Evolutionary conservation across 2,797 vertebrate species (phyloP).

Genomic region (Pseudotriccus pelzelni): DNA sequence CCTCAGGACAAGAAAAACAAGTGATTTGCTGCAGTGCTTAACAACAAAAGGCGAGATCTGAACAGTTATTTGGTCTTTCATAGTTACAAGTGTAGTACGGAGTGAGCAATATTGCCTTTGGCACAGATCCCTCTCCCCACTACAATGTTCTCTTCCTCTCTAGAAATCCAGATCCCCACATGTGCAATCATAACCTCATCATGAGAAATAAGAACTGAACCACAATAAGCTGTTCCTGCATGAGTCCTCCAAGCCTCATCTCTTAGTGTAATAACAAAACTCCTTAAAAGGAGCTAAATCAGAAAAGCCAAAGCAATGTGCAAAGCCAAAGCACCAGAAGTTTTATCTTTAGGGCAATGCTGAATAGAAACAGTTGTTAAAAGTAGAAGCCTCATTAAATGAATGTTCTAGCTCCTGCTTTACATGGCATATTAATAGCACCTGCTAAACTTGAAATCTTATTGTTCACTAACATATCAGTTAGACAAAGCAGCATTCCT

Average conservation of each 20-base stretch:
- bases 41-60: background rate
- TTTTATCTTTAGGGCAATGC: background rate
- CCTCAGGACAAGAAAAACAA: constrained; percentile 52
- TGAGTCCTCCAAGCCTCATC: background rate
- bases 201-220: background rate
- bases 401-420: background rate
- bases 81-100: background rate
- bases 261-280: background rate
- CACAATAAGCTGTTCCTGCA: background rate
- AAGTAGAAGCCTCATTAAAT: background rate
- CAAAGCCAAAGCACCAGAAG: background rate
- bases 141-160: background rate
- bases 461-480: background rate
- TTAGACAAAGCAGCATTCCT: background rate
- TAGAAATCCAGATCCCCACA: background rate
- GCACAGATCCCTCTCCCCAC: background rate
- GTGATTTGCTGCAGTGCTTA: constrained; percentile 19
- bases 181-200: background rate
- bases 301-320: background rate
- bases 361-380: background rate
- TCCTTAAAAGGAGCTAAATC: background rate
- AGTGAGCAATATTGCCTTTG: constrained; percentile 19
- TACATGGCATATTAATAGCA: background rate
- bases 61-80: constrained; percentile 13
- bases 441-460: background rate